These are phyloP conservation scores for Leiothrix lutea DNA, from an alignment of 2,113 vertebrate species.

Conservation along the genomic window DNA sequence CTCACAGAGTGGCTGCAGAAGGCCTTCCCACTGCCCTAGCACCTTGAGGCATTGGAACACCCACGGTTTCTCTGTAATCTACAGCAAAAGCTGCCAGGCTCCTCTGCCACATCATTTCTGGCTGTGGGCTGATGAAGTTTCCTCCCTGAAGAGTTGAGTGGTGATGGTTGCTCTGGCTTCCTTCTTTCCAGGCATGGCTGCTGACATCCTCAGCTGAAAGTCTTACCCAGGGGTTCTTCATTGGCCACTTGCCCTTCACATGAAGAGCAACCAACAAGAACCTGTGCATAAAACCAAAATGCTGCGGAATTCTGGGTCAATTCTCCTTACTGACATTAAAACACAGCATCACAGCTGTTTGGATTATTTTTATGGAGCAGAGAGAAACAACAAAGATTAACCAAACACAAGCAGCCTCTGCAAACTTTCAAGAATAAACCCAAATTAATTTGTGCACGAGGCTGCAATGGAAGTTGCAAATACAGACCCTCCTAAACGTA, in stretches of 20 bases:
- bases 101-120: background rate
- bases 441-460: background rate
- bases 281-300: background rate
- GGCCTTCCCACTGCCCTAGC: background rate
- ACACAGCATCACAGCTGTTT: accelerated
- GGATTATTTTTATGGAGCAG: background rate
- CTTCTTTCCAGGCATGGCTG: background rate
- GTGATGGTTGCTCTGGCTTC: background rate
- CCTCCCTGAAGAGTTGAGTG: background rate
- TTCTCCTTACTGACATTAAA: background rate
- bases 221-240: background rate
- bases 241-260: background rate
- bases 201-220: background rate
- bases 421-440: background rate
- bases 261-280: background rate
- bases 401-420: background rate
- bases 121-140: background rate
- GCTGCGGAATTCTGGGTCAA: background rate
- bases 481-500: background rate
- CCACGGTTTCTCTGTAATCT: background rate
- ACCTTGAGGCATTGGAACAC: background rate
- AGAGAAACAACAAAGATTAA: background rate
- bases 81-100: background rate
- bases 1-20: background rate
- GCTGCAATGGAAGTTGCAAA: background rate